These are phyloP conservation scores for Ctena decussata DNA, from an alignment of 2,888 invertebrate genomes.

Conservation along the genomic window DNA sequence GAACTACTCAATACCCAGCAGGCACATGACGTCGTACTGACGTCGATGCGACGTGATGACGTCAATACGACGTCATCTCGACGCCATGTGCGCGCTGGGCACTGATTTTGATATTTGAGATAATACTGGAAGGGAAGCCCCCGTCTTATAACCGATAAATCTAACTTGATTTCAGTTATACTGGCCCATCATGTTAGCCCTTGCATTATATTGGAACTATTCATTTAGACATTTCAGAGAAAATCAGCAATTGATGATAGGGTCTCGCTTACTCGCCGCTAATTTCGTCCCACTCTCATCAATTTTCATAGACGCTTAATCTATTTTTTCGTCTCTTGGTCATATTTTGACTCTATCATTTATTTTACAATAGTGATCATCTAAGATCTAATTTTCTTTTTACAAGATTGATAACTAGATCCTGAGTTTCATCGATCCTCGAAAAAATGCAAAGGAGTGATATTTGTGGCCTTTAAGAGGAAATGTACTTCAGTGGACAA, in stretches of 20 bases:
- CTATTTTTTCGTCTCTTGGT: slow-evolving; percentile 13
- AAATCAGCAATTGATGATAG: slow-evolving; percentile 2
- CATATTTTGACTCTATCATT: slow-evolving; percentile 16
- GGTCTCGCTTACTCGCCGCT: background rate
- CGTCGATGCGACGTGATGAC: no score
- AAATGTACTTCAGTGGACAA: background rate
- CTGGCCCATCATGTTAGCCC: no score
- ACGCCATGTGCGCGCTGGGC: no score
- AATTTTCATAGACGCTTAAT: slow-evolving; percentile 16
- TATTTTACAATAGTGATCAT: slow-evolving; percentile 7
- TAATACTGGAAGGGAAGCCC: no score
- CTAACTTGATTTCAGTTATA: no score
- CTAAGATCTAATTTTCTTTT: slow-evolving; percentile 12
- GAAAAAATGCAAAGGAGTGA: background rate
- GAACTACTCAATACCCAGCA: no score
- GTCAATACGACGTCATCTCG: no score
- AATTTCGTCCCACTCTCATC: slow-evolving; percentile 9
- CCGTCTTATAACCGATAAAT: no score
- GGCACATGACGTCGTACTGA: no score
- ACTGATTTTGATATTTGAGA: no score
- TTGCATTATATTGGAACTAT: no score
- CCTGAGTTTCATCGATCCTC: background rate
- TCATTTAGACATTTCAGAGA: slow-evolving; percentile 1
- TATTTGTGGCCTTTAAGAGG: background rate
- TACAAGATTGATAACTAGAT: slow-evolving; percentile 5